Base-by-base conservation (phyloP, 1,140 invertebrate genomes). In the Aphaenogaster rudis region DNA sequence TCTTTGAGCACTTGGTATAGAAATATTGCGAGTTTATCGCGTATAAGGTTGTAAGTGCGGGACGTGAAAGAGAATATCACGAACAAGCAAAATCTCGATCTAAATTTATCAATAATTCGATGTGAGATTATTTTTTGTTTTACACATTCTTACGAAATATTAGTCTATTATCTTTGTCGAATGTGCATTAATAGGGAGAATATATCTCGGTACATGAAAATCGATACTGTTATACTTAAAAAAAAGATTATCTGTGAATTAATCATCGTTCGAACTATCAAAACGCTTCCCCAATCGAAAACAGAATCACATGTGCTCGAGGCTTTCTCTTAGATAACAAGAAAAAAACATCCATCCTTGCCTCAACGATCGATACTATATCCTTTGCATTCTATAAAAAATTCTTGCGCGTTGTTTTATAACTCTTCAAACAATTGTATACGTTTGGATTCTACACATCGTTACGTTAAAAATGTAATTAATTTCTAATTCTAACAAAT, bases 51-150 rank as follows among this genome's bases (percentile, higher is more conserved):
- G 28, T 61, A 39, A 76, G n/a, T 42, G 21, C 28, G 42, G 9
- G 28, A 74, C 21, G 42, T 59, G 50, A 82, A 82, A 61, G 78
- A 54, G 52, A 82, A 72, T 81, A 72, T 45, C 21, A 57, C 79
- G 52, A 57, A 9, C 66, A 45, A 72, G 39, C 36, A 36, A 54
- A 59, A 17, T 45, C 21, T 72, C 54, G 42, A 84, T 76, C 9
- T 48, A 63, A 84, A 76, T 84, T 84, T 54, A 61, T 13, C 57
- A 52, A 61, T 50, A 76, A 84, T 84, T 84, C 80, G 80, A 82
- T 82, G 80, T 74, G 33, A 71, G 50, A 84, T 74, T 48, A 21
- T 80, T 39, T 63, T 50, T 50, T n/a, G 15, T 63, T 5, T 69
- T 39, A 17, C 21, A 45, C 66, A 54, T 57, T 39, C 50, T 17